Base-by-base conservation (phyloP, 1,140 invertebrate genomes). In the Apocrypta bakeri region DNA sequence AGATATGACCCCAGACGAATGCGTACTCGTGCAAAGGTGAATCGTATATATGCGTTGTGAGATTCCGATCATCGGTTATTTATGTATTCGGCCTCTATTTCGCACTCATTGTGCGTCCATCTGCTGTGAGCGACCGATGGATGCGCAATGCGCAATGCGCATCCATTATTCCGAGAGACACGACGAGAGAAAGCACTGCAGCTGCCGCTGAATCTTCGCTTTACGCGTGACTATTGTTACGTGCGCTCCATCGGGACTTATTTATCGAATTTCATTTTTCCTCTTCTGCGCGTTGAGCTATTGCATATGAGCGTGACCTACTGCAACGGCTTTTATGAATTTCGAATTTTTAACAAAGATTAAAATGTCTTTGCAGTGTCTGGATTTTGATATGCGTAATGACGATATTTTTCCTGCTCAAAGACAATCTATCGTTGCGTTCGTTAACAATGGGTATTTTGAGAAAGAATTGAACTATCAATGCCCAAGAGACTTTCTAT, bases 61-160 rank as follows among this genome's bases (percentile, higher is more conserved):
- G 21, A 73, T 48, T 42, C 25, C 72, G 37, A 73, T 73, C 48
- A n/a, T 56, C 37, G 40, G n/a, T 73, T 73, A 73, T 73, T 73
- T 73, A 73, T 73, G 72, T 42, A 40, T 73, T 73, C 72, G 73
- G 73, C 48, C 42, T 75, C 25, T 75, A 75, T 75, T 75, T 63
- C 33, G n/a, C 72, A 8, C 42, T 72, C 27, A 56, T 56, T 66
- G 27, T 66, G 25, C 64, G 24, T 7, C 25, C 27, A 9, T 66
- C 64, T 24, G 21, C 25, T 25, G 27, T 6, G 40, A 42, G 40
- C 7, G 7, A 7, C 11, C 24, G 27, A 29, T 68, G 27, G 29
- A 69, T 69, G 68, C n/a, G n/a, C n/a, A n/a, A n/a, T n/a, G n/a
- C n/a, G n/a, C n/a, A n/a, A n/a, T n/a, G n/a, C 29, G 6, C 29